Base-by-base conservation (phyloP, 2,113 vertebrate species). In the Lasiurus borealis region DNA sequence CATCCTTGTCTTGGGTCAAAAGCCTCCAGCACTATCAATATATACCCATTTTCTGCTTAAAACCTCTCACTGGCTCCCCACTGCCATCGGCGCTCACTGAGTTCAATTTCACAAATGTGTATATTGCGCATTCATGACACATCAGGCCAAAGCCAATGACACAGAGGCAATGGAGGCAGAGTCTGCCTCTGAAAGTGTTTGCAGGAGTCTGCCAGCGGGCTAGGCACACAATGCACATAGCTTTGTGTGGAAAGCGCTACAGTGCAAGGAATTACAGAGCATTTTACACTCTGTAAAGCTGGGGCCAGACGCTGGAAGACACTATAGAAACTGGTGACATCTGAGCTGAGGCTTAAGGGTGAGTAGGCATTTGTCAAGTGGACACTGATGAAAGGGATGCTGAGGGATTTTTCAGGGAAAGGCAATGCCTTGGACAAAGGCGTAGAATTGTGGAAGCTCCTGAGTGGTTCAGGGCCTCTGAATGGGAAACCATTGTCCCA, bases 61-160 rank as follows among this genome's bases (percentile, higher is more conserved):
- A 59, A 64, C 44, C 31, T 72, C 82, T 73, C 25, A 11, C 0
- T 23, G 57, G 9, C 69, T 78, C 68, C 29, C 73, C 40, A 1
- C 11, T 83, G 52, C 72, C 31, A 31, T 59, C 36, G 14, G 57
- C n/a, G n/a, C n/a, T n/a, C n/a, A n/a, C n/a, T n/a, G n/a, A 9
- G 21, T 31, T 64, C n/a, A 14, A 10, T 68, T 40, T 25, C 16
- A 29, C 71, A 57, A 21, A 54, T 0, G 5, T 0, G 5, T 6
- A 3, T 16, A 2, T 31, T 34, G 14, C 8, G 9, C 2, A 16
- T 8, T 23, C 68, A 40, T 2, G 7, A n/a, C 14, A 0, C 4
- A 27, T 14, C 27, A 40, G 69, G 64, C 31, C 57, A 66, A 34
- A 40, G 44, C 69, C 21, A 9, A 68, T 27, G 31, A n/a, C 31